Evolutionary conservation across 2,113 vertebrate species (phyloP).

Genomic region (Corydoras sp.): DNA sequence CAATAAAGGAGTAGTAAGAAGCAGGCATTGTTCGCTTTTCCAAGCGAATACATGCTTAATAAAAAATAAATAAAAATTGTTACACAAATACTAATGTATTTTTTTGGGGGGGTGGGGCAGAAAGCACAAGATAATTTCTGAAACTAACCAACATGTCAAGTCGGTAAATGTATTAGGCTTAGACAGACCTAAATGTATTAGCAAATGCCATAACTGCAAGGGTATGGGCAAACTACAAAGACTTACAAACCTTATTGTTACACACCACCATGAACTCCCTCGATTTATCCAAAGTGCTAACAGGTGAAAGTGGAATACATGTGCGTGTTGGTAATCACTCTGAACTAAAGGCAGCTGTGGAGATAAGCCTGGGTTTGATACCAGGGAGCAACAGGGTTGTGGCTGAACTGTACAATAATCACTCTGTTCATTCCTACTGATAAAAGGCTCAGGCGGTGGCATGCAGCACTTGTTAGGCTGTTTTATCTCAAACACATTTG

Average conservation of each 20-base stretch:
- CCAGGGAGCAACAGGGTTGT: not conserved
- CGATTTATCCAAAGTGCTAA: not conserved
- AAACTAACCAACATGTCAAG: no score
- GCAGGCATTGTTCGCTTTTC: conserved; percentile 24
- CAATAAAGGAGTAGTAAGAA: conserved; percentile 17
- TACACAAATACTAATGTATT: no score
- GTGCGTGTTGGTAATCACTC: not conserved
- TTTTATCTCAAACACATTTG: not conserved
- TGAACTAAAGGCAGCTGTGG: conserved; percentile 3
- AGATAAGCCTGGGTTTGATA: conserved; percentile 14
- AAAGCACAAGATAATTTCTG: no score
- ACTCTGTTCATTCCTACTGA: conserved; percentile 12
- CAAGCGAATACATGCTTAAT: not conserved
- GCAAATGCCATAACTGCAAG: no score
- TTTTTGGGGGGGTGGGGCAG: no score
- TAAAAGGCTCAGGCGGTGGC: conserved; percentile 23
- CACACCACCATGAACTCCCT: no score
- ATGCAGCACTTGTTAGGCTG: conserved; percentile 8
- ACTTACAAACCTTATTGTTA: no score
- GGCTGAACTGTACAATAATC: conserved; percentile 13
- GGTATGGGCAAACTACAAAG: no score
- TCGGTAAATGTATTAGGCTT: no score
- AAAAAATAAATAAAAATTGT: no score
- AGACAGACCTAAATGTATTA: no score
- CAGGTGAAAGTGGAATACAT: not conserved